A percentile compares a stretch with the other conserved stretches of the same genome.
Conservation (phyloP, 2,113 vertebrate genomes). For the Willisornis vidua region DNA sequence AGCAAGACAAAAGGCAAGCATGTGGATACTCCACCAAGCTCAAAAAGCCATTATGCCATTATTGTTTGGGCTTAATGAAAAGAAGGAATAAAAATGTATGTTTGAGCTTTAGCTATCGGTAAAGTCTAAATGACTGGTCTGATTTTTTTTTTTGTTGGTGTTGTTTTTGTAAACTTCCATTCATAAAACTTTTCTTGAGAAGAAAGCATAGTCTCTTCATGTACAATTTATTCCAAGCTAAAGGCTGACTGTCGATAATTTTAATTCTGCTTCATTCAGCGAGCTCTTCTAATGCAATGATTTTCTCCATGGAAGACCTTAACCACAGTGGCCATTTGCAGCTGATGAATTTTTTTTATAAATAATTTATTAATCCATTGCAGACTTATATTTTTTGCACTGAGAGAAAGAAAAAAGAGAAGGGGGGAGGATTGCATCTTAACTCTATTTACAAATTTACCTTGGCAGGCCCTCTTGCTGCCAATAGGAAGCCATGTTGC, state of each 20-base stretch:
- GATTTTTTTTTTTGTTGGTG: background rate
- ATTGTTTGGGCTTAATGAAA: slow-evolving; percentile 44
- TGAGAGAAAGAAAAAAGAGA: slow-evolving; percentile 17
- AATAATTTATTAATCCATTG: slow-evolving; percentile 80
- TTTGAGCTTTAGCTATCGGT: background rate
- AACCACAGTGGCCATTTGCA: slow-evolving; percentile 71
- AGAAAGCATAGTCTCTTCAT: background rate
- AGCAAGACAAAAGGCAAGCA: slow-evolving; percentile 30
- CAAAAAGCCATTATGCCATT: slow-evolving; percentile 46
- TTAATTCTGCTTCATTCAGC: slow-evolving; percentile 58
- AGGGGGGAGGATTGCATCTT: slow-evolving; percentile 76
- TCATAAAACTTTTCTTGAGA: slow-evolving; percentile 34
- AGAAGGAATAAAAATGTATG: slow-evolving; percentile 20
- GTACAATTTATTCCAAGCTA: slow-evolving; percentile 23
- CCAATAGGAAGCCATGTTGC: slow-evolving; percentile 87
- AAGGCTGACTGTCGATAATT: slow-evolving; percentile 26
- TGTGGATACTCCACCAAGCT: slow-evolving; percentile 36
- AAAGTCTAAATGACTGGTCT: background rate
- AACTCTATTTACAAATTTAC: slow-evolving; percentile 91
- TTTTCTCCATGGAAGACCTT: slow-evolving; percentile 72
- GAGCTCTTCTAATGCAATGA: slow-evolving; percentile 57
- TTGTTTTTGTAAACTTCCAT: background rate
- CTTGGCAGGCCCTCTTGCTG: slow-evolving; percentile 84
- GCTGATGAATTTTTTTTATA: slow-evolving; percentile 70
- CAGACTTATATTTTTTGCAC: slow-evolving; percentile 72